phyloP scores from a whole-genome alignment of 2,888 invertebrate genomes.

The Drosophila parthenogenetica region DNA sequence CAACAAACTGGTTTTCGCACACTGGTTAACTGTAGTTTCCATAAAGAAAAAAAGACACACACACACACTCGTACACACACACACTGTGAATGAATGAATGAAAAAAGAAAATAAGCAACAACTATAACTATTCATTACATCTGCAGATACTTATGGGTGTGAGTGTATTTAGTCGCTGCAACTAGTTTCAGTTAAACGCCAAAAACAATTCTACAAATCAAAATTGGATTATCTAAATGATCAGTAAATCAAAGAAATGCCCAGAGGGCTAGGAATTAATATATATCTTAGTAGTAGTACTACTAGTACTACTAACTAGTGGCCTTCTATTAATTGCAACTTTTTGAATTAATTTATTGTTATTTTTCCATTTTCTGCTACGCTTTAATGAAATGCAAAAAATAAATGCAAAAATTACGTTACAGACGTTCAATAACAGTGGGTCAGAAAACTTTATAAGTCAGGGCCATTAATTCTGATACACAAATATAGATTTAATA shows the following conservation, averaged over 20 bases:
- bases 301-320: background rate
- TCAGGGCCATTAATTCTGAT: conserved; percentile 17
- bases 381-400: background rate
- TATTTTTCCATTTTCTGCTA: conserved; percentile 6
- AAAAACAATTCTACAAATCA: background rate
- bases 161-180: conserved; percentile 4
- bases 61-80: conserved; percentile 7
- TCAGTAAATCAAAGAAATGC: background rate
- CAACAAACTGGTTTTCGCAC: conserved; percentile 70
- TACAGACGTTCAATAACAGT: conserved; percentile 16
- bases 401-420: conserved; percentile 6
- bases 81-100: conserved; percentile 20
- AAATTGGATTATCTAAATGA: background rate
- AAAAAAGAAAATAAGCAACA: conserved; percentile 50
- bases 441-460: conserved; percentile 23
- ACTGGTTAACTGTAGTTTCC: conserved; percentile 45
- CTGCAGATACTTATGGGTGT: conserved; percentile 23
- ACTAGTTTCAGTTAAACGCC: conserved; percentile 3
- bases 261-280: too few relatives aligned
- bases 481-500: background rate
- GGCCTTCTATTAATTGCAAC: conserved; percentile 1
- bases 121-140: conserved; percentile 37
- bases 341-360: background rate
- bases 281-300: background rate
- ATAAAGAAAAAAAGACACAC: conserved; percentile 25